Base-by-base conservation (phyloP, 2,888 invertebrate genomes). In the Nysson spinosus region DNA sequence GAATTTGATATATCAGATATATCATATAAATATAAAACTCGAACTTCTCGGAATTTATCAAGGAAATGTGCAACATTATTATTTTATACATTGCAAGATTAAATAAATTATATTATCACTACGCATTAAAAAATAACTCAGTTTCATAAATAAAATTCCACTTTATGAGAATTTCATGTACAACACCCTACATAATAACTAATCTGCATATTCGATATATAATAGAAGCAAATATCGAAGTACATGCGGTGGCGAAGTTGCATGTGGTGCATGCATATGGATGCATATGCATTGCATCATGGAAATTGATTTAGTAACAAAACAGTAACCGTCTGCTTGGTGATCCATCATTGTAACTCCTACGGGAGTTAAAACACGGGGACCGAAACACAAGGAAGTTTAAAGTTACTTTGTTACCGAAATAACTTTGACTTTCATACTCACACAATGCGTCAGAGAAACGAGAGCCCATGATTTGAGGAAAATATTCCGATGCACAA, bases 301-400 rank as follows among this genome's bases (percentile, higher is more conserved):
- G 44, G 20, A 46, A 58, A 65, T 67, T 65, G 54, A 65, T 67
- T 65, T 34, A 50, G 58, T 32, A 52, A 50, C 30, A 44, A 28
- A 68, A 50, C 42, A 56, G 64, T 60, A 57, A 50, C 28, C 51
- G 40, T 35, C 44, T 72, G 74, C 74, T 65, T 65, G n/a, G 69
- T 72, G 72, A 72, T 72, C 74, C 57, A 65, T 72, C 72, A 28
- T 14, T 46, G 42, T 50, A 50, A 35, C 14, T 52, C 57, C 51
- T 34, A 30, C 16, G 51, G 46, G 40, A 49, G 16, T 19, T 19
- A 24, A 52, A 34, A 28, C 24, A 28, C 9, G 37, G 5, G 4
- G 4, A 39, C 7, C 11, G 1, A 43, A 52, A 46, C 43, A 22
- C 14, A 34, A 14, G 19, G 16, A 42, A 54, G 17, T 60, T 60